Evolutionary conservation across 2,888 invertebrate species (phyloP).

Genomic region (Mesochorus sp.): DNA sequence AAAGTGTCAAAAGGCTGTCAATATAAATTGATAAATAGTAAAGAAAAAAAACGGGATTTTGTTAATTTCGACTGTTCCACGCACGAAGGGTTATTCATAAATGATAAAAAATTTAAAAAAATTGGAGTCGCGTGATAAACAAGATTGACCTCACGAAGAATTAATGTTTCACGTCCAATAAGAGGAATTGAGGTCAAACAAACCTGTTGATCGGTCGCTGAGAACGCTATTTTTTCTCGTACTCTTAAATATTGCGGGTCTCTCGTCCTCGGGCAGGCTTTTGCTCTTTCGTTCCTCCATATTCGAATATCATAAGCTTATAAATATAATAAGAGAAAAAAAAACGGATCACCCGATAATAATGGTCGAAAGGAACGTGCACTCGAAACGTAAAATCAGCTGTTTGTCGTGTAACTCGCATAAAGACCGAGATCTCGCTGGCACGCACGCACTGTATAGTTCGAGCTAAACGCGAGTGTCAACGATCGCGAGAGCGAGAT

Average conservation of each 20-base stretch:
- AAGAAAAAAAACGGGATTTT: too few species aligned
- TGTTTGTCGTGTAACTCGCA: background rate
- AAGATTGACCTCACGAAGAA: background rate
- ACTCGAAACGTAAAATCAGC: background rate
- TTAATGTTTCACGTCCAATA: too few species aligned
- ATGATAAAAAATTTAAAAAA: background rate
- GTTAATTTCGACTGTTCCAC: too few species aligned
- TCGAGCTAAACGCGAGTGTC: too few species aligned
- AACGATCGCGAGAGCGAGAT: background rate
- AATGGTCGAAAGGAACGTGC: too few species aligned
- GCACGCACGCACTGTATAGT: too few species aligned
- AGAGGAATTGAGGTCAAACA: background rate
- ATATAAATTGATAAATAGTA: too few species aligned
- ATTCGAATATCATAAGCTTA: background rate
- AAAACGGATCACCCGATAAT: background rate
- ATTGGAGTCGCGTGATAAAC: background rate
- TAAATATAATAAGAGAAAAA: background rate
- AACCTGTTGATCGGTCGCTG: conserved; percentile 56
- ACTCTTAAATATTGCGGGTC: conserved; percentile 49
- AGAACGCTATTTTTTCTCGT: conserved; percentile 44
- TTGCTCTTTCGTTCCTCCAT: conserved; percentile 54
- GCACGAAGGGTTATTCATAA: too few species aligned
- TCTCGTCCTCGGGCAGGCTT: conserved; percentile 32
- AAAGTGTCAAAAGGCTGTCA: too few species aligned
- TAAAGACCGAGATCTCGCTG: too few species aligned